Evolutionary conservation across 1,140 invertebrate species (phyloP), one percentile per base, ranked within the genome.

Genomic region (Temnothorax longispinosus): DNA sequence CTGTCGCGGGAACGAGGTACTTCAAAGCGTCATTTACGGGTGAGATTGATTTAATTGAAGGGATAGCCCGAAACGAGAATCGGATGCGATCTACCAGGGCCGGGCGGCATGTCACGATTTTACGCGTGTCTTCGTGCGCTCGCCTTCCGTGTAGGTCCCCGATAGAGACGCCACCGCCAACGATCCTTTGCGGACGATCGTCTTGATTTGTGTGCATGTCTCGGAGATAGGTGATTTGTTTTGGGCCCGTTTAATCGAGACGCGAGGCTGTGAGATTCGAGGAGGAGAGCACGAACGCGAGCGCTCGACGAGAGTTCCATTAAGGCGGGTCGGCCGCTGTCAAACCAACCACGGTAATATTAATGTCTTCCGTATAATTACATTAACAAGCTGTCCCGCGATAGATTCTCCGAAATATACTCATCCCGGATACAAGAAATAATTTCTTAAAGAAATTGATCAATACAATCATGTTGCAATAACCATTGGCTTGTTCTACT

Each of bases 41-140:
- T 41, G 32, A 77, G 62, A 88, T 89, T 86, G 88, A 89, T 89
- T 89, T 89, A 87, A 89, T 89, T 89, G 76, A 86, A 89, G 86
- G 76, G 64, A 81, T 76, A 58, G 85, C 35, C 56, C 54, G 85
- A 64, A 84, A 87, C 78, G 62, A 41, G 62, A n/a, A 50, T 75
- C 72, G 87, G 41, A 84, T 60, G 54, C 69, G 80, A 84, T 84
- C 54, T 74, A 32, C 80, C 54, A 47, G 69, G 35, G 13, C 11
- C 56, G 81, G 56, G 13, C 21, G 52, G 13, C 62, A 27, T 27
- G 60, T 78, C 76, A 58, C 76, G 38, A 80, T 86, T 80, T 80
- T 56, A 86, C 85, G 75, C 75, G 50, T 58, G 52, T 54, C 76
- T 78, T 62, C 72, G 71, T 64, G 71, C 38, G 38, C 41, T 32